Conservation (phyloP, 2,113 vertebrate species). For the Rafetus swinhoei region DNA sequence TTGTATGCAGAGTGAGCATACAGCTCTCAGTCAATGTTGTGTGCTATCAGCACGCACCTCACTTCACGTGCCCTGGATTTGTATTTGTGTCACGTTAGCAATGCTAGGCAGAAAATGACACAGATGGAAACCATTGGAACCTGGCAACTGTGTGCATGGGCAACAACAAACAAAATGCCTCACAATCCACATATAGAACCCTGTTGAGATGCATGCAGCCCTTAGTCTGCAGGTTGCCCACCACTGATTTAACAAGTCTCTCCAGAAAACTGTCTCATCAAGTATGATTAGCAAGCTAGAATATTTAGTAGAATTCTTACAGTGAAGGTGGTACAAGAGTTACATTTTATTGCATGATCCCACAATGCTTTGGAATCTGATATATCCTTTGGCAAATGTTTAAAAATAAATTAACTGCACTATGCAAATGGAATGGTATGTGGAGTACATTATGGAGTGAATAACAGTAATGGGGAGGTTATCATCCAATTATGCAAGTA, state of each 20-base stretch:
- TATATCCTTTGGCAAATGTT: fast-evolving
- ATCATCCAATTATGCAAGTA: neutral
- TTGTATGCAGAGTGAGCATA: too few relatives aligned
- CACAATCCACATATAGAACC: too few relatives aligned
- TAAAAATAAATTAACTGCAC: neutral
- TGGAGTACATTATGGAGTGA: neutral
- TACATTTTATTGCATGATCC: neutral
- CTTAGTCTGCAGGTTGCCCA: too few relatives aligned
- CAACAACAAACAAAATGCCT: too few relatives aligned
- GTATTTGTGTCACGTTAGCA: too few relatives aligned
- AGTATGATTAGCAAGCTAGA: neutral
- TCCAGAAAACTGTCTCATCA: neutral
- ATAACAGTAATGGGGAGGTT: neutral
- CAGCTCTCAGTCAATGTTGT: too few relatives aligned
- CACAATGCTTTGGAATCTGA: neutral
- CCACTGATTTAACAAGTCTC: fast-evolving
- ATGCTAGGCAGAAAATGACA: too few relatives aligned
- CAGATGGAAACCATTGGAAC: too few relatives aligned
- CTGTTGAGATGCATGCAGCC: too few relatives aligned
- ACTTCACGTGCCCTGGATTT: too few relatives aligned
- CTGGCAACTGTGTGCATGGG: too few relatives aligned
- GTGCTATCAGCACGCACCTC: too few relatives aligned
- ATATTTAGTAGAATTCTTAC: neutral
- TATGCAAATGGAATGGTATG: neutral
- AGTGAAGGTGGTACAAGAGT: neutral